These are phyloP conservation scores for Cephus cinctus DNA, from an alignment of 1,140 invertebrate genomes.

Conservation along the genomic window DNA sequence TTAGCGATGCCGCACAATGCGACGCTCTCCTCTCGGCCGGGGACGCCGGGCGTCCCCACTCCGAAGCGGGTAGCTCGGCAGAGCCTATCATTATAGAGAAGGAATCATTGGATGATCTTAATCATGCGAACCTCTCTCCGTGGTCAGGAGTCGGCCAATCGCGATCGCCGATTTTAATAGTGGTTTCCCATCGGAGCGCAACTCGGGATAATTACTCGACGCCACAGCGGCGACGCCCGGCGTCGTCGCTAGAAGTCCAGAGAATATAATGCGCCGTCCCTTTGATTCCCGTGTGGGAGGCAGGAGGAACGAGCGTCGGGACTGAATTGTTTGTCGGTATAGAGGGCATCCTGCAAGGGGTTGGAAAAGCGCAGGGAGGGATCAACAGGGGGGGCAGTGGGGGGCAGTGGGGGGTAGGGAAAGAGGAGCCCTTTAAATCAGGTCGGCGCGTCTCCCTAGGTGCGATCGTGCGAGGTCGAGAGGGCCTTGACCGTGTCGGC, in stretches of 20 bases:
- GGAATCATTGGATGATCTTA: slow-evolving; percentile 59
- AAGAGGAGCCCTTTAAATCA: too few species aligned
- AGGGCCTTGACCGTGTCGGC: slow-evolving; percentile 26
- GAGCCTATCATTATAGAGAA: slow-evolving; percentile 58
- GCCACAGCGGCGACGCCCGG: too few species aligned
- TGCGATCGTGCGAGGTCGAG: slow-evolving; percentile 31
- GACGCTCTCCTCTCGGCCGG: slow-evolving; percentile 12
- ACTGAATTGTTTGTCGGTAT: too few species aligned
- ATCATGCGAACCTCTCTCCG: slow-evolving; percentile 55
- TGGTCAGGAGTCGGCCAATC: slow-evolving; percentile 50
- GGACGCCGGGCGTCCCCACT: slow-evolving; percentile 1
- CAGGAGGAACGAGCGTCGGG: too few species aligned
- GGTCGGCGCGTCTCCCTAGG: too few species aligned
- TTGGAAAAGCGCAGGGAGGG: neutral
- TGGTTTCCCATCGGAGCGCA: slow-evolving; percentile 47
- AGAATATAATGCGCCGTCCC: too few species aligned
- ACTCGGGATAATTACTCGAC: slow-evolving; percentile 4
- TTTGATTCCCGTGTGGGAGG: too few species aligned
- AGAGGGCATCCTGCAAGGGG: neutral
- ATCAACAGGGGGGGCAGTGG: too few species aligned
- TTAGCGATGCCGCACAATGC: slow-evolving; percentile 30
- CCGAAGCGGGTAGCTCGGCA: neutral
- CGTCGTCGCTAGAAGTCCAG: too few species aligned
- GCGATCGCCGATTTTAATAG: slow-evolving; percentile 47
- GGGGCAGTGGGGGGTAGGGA: too few species aligned